Evolutionary conservation across 2,888 invertebrate species (phyloP).

Genomic region (Hyposoter dolosus): DNA sequence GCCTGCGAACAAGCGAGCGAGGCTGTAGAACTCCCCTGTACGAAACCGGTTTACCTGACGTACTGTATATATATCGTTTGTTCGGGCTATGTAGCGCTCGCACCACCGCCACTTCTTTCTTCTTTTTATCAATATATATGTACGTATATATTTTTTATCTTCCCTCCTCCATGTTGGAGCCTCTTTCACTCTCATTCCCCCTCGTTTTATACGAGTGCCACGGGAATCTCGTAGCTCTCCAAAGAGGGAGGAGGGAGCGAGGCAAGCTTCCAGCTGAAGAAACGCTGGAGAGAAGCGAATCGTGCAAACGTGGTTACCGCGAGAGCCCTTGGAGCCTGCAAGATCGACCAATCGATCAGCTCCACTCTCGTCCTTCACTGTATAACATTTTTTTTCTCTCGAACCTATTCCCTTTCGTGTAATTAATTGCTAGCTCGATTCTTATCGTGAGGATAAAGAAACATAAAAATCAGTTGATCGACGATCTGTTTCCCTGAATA

Average conservation of each 20-base stretch:
- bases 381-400: conserved; percentile 29
- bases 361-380: conserved; percentile 12
- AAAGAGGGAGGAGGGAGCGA: neutral
- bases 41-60: conserved; percentile 77
- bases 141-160: conserved; percentile 57
- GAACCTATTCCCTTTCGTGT: conserved; percentile 63
- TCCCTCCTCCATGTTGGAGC: conserved; percentile 41
- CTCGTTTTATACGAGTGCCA: conserved; percentile 35
- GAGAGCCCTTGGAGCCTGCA: conserved; percentile 37
- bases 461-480: conserved; percentile 1
- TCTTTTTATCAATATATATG: conserved; percentile 61
- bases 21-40: conserved; percentile 74
- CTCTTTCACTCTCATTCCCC: conserved; percentile 44
- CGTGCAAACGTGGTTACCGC: conserved; percentile 21
- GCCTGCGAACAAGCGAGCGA: conserved; percentile 69
- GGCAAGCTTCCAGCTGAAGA: conserved; percentile 27
- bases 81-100: conserved; percentile 64
- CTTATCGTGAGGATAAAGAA: conserved; percentile 34
- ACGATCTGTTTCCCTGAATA: neutral
- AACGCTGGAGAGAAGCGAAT: conserved; percentile 26
- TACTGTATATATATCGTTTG: conserved; percentile 38
- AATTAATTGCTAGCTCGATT: conserved; percentile 72
- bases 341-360: conserved; percentile 49
- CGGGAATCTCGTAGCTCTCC: conserved; percentile 42
- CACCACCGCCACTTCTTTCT: conserved; percentile 61